These are phyloP conservation scores for Oostethus manadensis DNA, from an alignment of 2,113 vertebrate species.

Conservation along the genomic window DNA sequence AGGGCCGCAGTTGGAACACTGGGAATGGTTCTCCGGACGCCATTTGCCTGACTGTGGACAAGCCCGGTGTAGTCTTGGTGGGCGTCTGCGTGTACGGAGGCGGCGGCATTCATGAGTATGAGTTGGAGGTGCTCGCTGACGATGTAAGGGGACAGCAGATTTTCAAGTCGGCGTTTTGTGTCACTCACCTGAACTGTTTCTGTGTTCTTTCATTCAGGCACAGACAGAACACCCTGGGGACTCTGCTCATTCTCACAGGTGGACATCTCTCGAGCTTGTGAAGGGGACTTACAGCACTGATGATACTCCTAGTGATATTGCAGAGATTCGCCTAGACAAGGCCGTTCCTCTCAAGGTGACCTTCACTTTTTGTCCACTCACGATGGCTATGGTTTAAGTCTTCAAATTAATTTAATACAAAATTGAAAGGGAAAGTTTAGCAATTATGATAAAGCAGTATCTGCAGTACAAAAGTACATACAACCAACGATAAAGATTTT, in stretches of 20 bases:
- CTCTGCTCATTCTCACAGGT: constrained; percentile 92
- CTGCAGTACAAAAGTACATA: too few species aligned
- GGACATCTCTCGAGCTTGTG: constrained; percentile 94
- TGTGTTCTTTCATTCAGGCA: constrained; percentile 41
- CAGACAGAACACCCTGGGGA: constrained; percentile 94
- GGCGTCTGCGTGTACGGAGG: constrained; percentile 97
- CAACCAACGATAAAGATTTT: too few species aligned
- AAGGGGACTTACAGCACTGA: constrained; percentile 98
- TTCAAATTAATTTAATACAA: too few species aligned
- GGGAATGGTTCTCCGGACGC: constrained; percentile 97
- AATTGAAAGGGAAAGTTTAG: too few species aligned
- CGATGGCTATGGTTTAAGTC: too few species aligned
- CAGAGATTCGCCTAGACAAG: constrained; percentile 96
- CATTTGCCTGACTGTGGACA: constrained; percentile 95
- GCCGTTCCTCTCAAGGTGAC: constrained; percentile 96
- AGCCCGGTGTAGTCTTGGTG: constrained; percentile 90
- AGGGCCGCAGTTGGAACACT: constrained; percentile 98
- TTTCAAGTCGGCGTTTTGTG: not conserved
- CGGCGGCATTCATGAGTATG: constrained; percentile 97
- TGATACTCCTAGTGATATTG: constrained; percentile 94
- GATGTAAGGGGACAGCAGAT: constrained; percentile 77
- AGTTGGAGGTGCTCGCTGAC: constrained; percentile 93
- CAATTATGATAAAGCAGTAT: too few species aligned
- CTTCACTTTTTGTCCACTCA: too few species aligned
- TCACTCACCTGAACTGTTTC: not conserved